Evolutionary conservation across 2,888 invertebrate genomes (phyloP).

Genomic region (Arenicola marina): DNA sequence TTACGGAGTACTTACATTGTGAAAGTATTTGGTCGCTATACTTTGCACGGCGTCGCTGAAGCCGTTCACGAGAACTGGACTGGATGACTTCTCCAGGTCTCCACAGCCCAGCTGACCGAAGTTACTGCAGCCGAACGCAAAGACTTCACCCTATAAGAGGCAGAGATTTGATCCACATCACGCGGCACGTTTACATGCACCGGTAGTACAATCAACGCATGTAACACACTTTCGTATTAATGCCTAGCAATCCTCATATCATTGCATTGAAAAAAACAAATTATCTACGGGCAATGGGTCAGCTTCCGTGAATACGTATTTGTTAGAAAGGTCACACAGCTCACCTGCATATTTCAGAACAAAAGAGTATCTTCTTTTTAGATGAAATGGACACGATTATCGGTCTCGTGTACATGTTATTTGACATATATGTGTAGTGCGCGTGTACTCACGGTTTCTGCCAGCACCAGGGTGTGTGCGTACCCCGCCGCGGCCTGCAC

Average conservation of each 20-base stretch:
- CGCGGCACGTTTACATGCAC: too few species aligned
- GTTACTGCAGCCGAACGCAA: conserved; percentile 76
- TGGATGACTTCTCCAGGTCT: conserved; percentile 48
- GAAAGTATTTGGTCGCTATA: conserved; percentile 75
- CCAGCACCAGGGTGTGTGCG: conserved; percentile 75
- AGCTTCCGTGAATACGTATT: too few species aligned
- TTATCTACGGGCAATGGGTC: too few species aligned
- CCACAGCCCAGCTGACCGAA: conserved; percentile 79
- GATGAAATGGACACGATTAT: too few species aligned
- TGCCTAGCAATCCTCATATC: too few species aligned
- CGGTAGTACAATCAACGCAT: too few species aligned
- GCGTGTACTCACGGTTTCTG: conserved; percentile 63
- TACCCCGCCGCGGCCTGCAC: conserved; percentile 73
- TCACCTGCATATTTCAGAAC: too few species aligned
- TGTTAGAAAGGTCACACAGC: too few species aligned
- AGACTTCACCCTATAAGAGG: conserved; percentile 68
- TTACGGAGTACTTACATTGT: conserved; percentile 72
- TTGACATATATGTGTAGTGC: not conserved
- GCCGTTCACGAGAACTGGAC: conserved; percentile 36
- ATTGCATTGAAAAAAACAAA: too few species aligned
- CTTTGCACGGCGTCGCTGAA: conserved; percentile 54
- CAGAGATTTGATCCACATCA: not conserved
- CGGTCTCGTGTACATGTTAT: too few species aligned
- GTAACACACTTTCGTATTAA: too few species aligned
- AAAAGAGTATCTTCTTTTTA: not conserved